Evolutionary conservation across 2,797 vertebrate genomes (phyloP), one percentile per base, ranked within the genome.

Genomic region (Poeciliopsis presidionis): DNA sequence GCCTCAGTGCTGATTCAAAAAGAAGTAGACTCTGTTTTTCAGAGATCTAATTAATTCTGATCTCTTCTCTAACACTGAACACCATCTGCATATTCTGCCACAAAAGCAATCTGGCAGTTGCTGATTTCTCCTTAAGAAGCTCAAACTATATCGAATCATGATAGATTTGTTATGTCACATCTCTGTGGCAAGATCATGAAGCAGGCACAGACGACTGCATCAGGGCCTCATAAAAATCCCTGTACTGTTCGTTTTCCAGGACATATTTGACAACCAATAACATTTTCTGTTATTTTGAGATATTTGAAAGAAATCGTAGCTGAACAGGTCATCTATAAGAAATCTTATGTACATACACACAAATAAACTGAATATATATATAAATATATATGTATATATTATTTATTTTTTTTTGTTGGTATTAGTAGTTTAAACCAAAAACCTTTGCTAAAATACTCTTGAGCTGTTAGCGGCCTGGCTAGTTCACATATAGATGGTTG

Each of bases 381-480:
- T 16, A 61, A 16, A 33, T 20, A 63, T 20, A 14, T 61, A 20
- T 49, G 2, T 20, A 49, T 49, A 51, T 51, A 22, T 22, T 1
- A 25, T 25, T 25, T 53, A 25, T 53, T 36, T 36, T 36, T 36
- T 51, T 51, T 51, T 22, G 7, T 74, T 57, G 25, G 13, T n/a
- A 59, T 57, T 25, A 5, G 49, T 53, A n/a, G 25, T 73, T 41
- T 55, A 41, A 57, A 74, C 25, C 7, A 14, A 49, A 78, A 72
- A 22, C 25, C 1, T 53, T 63, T 39, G 45, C 74, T 72, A n/a
- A 75, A 73, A 82, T 77, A 78, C 78, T 91, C 71, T 81, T 65
- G 25, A 70, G 88, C 83, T 82, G 76, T 77, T 86, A 88, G 80
- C 51, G 25, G 49, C 78, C 82, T 84, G 77, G 83, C 78, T 78